Base-by-base conservation (phyloP, 1,140 invertebrate species). In the Drosophila suzukii region DNA sequence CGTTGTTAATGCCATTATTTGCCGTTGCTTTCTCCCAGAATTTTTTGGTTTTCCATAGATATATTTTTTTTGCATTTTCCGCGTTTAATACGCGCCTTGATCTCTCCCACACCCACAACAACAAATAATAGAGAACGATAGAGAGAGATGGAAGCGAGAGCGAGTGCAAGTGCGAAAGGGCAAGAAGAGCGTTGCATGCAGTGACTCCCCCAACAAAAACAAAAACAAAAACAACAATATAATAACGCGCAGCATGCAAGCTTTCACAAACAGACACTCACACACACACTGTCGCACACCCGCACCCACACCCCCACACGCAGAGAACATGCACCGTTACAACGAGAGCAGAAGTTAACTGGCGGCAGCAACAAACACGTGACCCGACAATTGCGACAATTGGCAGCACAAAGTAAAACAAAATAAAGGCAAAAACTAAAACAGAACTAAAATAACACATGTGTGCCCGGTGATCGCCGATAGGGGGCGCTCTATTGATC, bases 331-430 rank as follows among this genome's bases (percentile, higher is more conserved):
- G 78, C 79, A 86, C 75, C 83, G 83, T 80, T 84, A 90, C 84
- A 88, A 65, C 81, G 84, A 84, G 84, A 84, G 77, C 84, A 89
- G 85, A 88, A 88, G 84, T 88, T 88, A 88, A 88, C 84, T 88
- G 74, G 68, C 85, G 66, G 66, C 78, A 76, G 78, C 78, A 78
- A 74, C 82, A 78, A 83, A 88, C 83, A 88, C 83, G 83, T 88
- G 83, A 88, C 83, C 83, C 83, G 80, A 72, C 83, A 88, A 88
- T 89, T 88, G 84, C 65, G 72, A 83, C 83, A 88, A 88, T 88
- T 88, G 83, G 80, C 83, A 88, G 70, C 59, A 78, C 49, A 62
- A 43, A 46, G 74, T 67, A 66, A 71, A 72, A 61, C 58, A 78
- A 73, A 66, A 66, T 47, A 74, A 56, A 62, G 17, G 51, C 27